Evolutionary conservation across 2,113 vertebrate species (phyloP), one percentile per base, ranked within the genome.

Genomic region (Zootoca vivipara): DNA sequence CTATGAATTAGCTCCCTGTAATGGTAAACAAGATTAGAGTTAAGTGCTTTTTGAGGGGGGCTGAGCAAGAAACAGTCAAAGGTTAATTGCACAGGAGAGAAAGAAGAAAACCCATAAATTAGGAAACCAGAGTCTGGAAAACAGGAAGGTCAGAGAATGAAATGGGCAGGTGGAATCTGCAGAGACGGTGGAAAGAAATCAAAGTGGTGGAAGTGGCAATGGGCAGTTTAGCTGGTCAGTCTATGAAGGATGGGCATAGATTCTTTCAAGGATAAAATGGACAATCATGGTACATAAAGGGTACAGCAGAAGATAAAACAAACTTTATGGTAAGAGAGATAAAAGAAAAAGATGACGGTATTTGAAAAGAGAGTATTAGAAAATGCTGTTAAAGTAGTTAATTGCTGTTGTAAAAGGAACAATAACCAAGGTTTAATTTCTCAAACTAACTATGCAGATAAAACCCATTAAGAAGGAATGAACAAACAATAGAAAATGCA

Each of bases 1-100:
- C 92, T 90, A 91, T 90, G 83, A 94, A 94, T 90, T 91, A 95
- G 93, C 18, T 95, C 78, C n/a, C 87, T 85, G 87, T 56, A 95
- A 82, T 81, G 85, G 85, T 91, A 90, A 91, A 91, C 84, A 92
- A 79, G 92, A 91, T 93, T 82, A 93, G 90, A 86, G 77, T 78
- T 83, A 92, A 94, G 84, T 92, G 89, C 85, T 93, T 95, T 77
- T 5, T 40, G 65, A n/a, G 78, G 70, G 87, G 64, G 75, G n/a
- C 70, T 79, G 40, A 87, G 84, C 86, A 20, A 92, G 87, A 96
- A 92, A 62, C 87, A 93, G 93, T 90, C 88, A 88, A 91, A 94
- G 77, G 86, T 86, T 95, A 95, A 94, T 93, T 94, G 87, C 42
- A 90, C 86, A 91, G 83, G 46, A 93, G 82, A 80, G 75, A 24